Evolutionary conservation across 2,797 vertebrate species (phyloP).

Genomic region (Microhierax caerulescens): DNA sequence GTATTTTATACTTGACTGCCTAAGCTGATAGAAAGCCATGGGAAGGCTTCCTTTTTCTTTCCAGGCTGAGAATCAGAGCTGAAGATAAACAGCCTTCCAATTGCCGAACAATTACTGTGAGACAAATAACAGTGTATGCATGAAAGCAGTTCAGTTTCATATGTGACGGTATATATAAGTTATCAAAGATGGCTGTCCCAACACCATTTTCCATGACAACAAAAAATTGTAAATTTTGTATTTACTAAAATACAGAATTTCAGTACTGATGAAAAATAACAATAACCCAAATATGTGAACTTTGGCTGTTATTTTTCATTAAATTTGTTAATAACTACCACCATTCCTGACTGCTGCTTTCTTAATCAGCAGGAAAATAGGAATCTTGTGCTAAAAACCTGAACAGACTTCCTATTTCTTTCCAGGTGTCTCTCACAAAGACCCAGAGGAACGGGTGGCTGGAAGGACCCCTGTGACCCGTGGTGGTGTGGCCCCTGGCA

Average conservation of each 20-base stretch:
- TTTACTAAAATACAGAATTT: neutral
- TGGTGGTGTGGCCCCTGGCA: accelerated
- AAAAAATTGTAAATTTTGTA: neutral
- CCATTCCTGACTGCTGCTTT: neutral
- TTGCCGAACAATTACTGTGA: neutral
- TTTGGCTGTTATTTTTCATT: neutral
- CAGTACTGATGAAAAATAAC: neutral
- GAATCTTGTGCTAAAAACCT: neutral
- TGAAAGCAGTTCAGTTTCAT: neutral
- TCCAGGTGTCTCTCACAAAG: neutral
- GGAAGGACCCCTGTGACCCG: neutral
- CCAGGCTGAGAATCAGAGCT: neutral
- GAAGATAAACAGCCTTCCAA: slow-evolving; percentile 9
- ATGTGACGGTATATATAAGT: neutral
- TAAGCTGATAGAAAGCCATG: neutral
- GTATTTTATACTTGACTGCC: neutral
- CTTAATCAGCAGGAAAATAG: neutral
- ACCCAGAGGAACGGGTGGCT: neutral
- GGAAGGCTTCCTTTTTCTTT: neutral
- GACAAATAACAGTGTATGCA: neutral
- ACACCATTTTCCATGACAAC: neutral
- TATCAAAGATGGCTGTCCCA: neutral
- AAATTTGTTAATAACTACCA: neutral
- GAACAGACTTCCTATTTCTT: neutral
- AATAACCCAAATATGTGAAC: neutral